Evolutionary conservation across 2,113 vertebrate species (phyloP).

Genomic region (Cebus imitator): DNA sequence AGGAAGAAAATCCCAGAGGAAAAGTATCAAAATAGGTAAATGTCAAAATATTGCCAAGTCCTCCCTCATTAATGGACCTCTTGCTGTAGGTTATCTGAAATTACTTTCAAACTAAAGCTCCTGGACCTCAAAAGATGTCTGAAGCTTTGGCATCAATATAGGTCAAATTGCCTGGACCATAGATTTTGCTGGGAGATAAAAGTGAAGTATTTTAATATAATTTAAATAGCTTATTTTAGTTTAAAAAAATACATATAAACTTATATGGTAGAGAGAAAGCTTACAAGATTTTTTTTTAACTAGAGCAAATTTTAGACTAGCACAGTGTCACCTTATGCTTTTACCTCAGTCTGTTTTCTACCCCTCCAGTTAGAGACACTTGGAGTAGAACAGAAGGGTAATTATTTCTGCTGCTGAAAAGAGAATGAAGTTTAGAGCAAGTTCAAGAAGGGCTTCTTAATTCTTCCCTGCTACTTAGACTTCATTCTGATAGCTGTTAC

Average conservation of each 20-base stretch:
- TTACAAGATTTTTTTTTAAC: neutral
- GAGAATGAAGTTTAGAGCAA: slow-evolving; percentile 16
- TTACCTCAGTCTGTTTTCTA: neutral
- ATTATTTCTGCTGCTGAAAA: slow-evolving; percentile 48
- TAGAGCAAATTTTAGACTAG: neutral
- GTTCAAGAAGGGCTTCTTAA: slow-evolving; percentile 42
- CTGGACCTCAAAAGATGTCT: neutral
- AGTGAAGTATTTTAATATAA: neutral
- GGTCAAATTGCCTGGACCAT: neutral
- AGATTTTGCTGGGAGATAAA: neutral
- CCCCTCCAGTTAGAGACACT: neutral
- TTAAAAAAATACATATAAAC: neutral
- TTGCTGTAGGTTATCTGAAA: neutral
- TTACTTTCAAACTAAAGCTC: neutral
- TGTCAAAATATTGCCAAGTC: neutral
- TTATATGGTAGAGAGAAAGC: neutral
- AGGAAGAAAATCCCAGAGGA: neutral
- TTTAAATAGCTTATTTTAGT: neutral
- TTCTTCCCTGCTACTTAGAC: slow-evolving; percentile 51
- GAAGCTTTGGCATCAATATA: neutral
- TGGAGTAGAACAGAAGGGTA: neutral
- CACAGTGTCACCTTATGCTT: neutral
- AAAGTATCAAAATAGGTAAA: slow-evolving; percentile 13
- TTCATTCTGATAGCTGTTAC: slow-evolving; percentile 28
- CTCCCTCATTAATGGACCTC: neutral